phyloP scores from a whole-genome alignment of 2,888 invertebrate genomes.

The Nasonia oneida region DNA sequence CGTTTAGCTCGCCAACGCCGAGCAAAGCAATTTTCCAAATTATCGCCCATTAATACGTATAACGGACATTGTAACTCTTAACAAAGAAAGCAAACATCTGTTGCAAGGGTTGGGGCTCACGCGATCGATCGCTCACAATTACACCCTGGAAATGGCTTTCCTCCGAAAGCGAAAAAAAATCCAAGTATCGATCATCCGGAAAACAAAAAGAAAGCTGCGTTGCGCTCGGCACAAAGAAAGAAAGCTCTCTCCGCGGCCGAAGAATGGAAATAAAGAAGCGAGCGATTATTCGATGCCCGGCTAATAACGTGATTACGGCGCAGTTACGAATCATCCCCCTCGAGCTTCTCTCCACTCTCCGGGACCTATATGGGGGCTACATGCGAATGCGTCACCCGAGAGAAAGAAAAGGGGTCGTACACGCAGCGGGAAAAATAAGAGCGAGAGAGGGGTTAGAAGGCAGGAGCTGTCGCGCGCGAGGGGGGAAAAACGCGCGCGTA shows the following conservation, averaged over 20 bases:
- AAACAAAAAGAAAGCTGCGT: conserved; percentile 27
- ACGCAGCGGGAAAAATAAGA: not conserved
- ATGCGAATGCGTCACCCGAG: conserved; percentile 7
- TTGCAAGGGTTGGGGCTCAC: conserved; percentile 7
- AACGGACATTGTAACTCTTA: not conserved
- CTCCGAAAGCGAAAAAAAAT: not conserved
- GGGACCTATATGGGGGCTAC: not conserved
- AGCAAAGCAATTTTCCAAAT: not conserved
- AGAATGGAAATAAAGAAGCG: conserved; percentile 23
- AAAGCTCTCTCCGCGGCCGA: not conserved
- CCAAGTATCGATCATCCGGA: conserved; percentile 1
- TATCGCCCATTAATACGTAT: not conserved
- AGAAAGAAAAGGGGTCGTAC: conserved; percentile 20
- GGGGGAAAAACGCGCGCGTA: conserved; percentile 3
- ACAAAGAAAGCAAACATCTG: conserved; percentile 23
- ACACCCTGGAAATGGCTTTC: not conserved
- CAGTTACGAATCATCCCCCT: conserved; percentile 56
- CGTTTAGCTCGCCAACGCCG: not conserved
- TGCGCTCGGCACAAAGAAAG: not conserved
- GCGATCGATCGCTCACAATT: not conserved
- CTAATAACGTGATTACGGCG: conserved; percentile 60
- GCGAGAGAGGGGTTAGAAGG: not conserved
- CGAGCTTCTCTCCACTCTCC: not conserved
- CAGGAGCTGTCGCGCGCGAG: not conserved
- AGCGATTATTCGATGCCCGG: conserved; percentile 48